Evolutionary conservation across 2,888 invertebrate genomes (phyloP).

Genomic region (Neocrepidodera transversa): DNA sequence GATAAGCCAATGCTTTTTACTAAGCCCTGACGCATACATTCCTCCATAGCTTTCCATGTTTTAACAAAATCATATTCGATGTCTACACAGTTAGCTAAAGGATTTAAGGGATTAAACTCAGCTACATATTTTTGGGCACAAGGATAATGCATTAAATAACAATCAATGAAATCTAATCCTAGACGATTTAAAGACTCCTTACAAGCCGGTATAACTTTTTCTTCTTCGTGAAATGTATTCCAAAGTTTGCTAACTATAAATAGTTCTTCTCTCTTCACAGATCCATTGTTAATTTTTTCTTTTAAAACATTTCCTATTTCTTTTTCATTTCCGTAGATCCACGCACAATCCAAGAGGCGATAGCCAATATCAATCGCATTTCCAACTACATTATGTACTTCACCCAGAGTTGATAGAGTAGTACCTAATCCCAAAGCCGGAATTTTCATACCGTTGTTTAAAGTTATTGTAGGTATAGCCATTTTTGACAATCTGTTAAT

Average conservation of each 20-base stretch:
- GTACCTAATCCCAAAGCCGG: slow-evolving; percentile 81
- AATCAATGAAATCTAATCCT: slow-evolving; percentile 64
- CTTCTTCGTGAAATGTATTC: slow-evolving; percentile 86
- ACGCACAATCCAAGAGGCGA: slow-evolving; percentile 80
- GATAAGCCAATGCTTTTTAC: slow-evolving; percentile 75
- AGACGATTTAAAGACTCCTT: slow-evolving; percentile 61
- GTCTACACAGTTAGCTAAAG: slow-evolving; percentile 50
- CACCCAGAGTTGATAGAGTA: slow-evolving; percentile 65
- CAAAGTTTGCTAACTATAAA: slow-evolving; percentile 84
- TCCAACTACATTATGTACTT: slow-evolving; percentile 73
- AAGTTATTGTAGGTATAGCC: slow-evolving; percentile 62
- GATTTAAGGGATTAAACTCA: slow-evolving; percentile 44
- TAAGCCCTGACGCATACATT: slow-evolving; percentile 67
- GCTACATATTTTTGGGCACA: slow-evolving; percentile 49
- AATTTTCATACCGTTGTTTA: slow-evolving; percentile 70
- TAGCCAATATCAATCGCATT: slow-evolving; percentile 81
- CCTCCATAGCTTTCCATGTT: slow-evolving; percentile 75
- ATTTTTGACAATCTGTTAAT: slow-evolving; percentile 18
- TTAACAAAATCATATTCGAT: slow-evolving; percentile 71
- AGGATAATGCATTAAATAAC: slow-evolving; percentile 66
- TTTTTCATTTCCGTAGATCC: slow-evolving; percentile 76
- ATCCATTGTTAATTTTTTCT: slow-evolving; percentile 70
- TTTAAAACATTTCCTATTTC: slow-evolving; percentile 77
- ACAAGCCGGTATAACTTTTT: slow-evolving; percentile 59
- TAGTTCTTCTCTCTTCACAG: slow-evolving; percentile 73